Evolutionary conservation across 2,888 invertebrate genomes (phyloP).

Genomic region (Petrolisthes manimaculis): DNA sequence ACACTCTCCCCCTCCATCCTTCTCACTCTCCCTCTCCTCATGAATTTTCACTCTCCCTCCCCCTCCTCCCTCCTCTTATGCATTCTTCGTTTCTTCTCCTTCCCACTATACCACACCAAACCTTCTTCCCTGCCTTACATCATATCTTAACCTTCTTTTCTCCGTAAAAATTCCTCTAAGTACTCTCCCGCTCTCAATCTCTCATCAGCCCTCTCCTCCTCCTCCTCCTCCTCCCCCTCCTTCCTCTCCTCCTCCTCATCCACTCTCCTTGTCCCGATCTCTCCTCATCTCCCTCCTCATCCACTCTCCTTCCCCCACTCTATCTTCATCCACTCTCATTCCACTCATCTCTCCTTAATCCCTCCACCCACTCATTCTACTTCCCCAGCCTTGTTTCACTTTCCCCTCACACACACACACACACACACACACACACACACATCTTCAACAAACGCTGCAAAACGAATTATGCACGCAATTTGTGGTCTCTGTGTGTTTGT

Average conservation of each 20-base stretch:
- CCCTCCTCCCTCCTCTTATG: background rate
- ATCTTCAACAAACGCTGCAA: too few relatives aligned
- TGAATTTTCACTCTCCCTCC: background rate
- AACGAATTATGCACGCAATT: background rate
- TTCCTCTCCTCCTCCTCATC: background rate
- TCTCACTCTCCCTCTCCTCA: background rate
- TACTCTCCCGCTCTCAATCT: background rate
- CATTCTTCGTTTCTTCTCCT: background rate
- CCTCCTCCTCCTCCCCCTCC: background rate
- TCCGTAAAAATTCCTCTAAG: background rate
- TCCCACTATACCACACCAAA: background rate
- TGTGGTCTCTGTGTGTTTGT: background rate
- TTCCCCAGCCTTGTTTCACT: background rate
- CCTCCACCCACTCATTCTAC: slow-evolving; percentile 12
- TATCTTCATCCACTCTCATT: background rate
- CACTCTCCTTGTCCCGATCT: background rate
- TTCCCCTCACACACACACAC: background rate
- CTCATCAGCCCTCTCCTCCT: background rate
- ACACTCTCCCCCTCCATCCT: background rate
- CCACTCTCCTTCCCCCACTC: background rate
- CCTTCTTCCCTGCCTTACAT: too few relatives aligned
- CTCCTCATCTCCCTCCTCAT: background rate
- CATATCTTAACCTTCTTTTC: background rate
- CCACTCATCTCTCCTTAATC: slow-evolving; percentile 2
- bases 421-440: too few relatives aligned